Base-by-base conservation (phyloP, 2,797 vertebrate genomes). In the Harpagifer antarcticus region DNA sequence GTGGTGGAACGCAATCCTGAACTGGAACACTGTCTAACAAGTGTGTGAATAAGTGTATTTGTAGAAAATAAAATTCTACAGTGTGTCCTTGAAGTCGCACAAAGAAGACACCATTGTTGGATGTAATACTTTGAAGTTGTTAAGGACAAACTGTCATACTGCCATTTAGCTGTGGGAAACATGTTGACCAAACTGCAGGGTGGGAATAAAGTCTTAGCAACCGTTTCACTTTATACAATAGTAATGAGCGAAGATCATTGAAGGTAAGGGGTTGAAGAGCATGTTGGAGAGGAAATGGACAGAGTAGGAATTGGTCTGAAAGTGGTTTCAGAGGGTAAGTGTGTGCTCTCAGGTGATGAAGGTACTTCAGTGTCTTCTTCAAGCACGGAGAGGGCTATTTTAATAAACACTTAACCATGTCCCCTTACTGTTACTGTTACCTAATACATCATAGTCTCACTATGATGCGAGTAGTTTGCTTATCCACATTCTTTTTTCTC, bases 101-200 rank as follows among this genome's bases (percentile, higher is more conserved):
- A 37, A 37, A 37, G 76, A 62, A 62, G 75, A 69, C 27, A 69
- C 75, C 74, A 75, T 72, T 42, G 44, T 23, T 68, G 73, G 55
- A 60, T 68, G 68, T 63, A 54, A 52, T 6, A 45, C n/a, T 59
- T 47, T 49, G 61, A 81, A 58, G 60, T 78, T 50, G 58, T 68
- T 79, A 64, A 79, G 62, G 33, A 64, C 58, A 74, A 88, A 85
- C 85, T 88, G 31, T 70, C 58, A 86, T n/a, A 55, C 63, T 76
- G 72, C 74, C 50, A 71, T 72, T 78, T 61, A 77, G 70, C 81
- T 78, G 84, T 88, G 78, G 81, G 49, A 63, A 65, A 63, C 42
- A 17, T 81, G 8, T 82, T 82, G 86, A 89, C 86, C 82, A 76
- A 85, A 68, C 40, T 58, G 72, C 62, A 50, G 3, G 20, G 57